These are phyloP conservation scores for Aphodius sticticus DNA, from an alignment of 2,888 invertebrate genomes.

Conservation along the genomic window DNA sequence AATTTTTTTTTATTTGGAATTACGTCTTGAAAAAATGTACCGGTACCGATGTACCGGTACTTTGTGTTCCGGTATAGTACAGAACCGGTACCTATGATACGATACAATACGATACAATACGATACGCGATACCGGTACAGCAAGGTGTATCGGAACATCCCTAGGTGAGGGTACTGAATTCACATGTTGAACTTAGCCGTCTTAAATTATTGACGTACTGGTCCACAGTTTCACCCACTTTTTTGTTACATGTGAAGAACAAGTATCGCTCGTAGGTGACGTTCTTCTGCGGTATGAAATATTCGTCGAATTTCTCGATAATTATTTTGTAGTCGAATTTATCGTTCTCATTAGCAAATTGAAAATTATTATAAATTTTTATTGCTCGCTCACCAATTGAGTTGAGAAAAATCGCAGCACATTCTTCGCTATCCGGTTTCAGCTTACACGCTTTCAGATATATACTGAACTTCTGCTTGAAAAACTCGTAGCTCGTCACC, in stretches of 20 bases:
- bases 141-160: too few species aligned
- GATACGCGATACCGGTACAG: too few species aligned
- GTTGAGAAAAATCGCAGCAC: not conserved
- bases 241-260: not conserved
- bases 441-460: not conserved
- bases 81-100: too few species aligned
- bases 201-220: not conserved
- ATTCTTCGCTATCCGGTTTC: not conserved
- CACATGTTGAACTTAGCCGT: not conserved
- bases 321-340: not conserved
- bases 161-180: not conserved
- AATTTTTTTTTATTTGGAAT: too few species aligned
- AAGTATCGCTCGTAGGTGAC: not conserved
- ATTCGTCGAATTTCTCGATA: not conserved
- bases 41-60: too few species aligned
- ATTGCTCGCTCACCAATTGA: not conserved
- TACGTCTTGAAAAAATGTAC: too few species aligned
- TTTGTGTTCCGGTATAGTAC: too few species aligned
- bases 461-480: not conserved
- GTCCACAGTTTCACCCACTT: not conserved
- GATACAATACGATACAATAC: too few species aligned
- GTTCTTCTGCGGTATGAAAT: not conserved
- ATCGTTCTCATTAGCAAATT: not conserved
- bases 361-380: not conserved
- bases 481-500: not conserved